These are phyloP conservation scores for Urechis unicinctus DNA, from an alignment of 2,888 invertebrate genomes.

Conservation along the genomic window DNA sequence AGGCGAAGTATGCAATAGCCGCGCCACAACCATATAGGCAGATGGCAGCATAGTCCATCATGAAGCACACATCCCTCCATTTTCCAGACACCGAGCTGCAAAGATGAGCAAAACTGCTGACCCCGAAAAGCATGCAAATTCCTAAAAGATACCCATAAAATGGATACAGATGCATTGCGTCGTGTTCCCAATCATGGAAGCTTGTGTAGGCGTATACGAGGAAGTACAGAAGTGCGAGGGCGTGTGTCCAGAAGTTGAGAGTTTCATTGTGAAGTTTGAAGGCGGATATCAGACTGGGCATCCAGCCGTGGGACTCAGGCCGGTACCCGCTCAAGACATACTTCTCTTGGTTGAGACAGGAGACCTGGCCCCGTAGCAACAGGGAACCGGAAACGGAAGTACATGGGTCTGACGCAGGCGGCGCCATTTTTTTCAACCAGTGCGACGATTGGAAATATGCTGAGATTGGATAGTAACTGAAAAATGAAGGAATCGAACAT, in stretches of 20 bases:
- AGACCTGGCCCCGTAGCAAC: too few species aligned
- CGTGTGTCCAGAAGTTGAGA: constrained; percentile 94
- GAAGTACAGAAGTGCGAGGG: constrained; percentile 62
- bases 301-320: constrained; percentile 1
- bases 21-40: constrained; percentile 49
- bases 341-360: too few species aligned
- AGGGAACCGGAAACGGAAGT: too few species aligned
- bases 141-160: constrained; percentile 9
- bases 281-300: constrained; percentile 59
- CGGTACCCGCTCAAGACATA: constrained; percentile 9
- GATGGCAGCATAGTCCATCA: constrained; percentile 52
- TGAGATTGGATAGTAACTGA: too few species aligned
- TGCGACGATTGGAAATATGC: too few species aligned
- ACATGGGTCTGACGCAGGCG: too few species aligned
- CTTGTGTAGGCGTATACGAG: constrained; percentile 57
- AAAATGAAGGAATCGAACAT: too few species aligned
- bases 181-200: background rate
- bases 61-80: constrained; percentile 34
- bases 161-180: background rate
- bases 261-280: constrained; percentile 98
- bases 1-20: constrained; percentile 45
- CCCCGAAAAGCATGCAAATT: constrained; percentile 5
- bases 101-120: constrained; percentile 8
- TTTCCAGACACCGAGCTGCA: constrained; percentile 3
- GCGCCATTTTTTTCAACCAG: too few species aligned